These are phyloP conservation scores for Alosa sapidissima DNA, from an alignment of 2,797 vertebrate species.

Conservation along the genomic window DNA sequence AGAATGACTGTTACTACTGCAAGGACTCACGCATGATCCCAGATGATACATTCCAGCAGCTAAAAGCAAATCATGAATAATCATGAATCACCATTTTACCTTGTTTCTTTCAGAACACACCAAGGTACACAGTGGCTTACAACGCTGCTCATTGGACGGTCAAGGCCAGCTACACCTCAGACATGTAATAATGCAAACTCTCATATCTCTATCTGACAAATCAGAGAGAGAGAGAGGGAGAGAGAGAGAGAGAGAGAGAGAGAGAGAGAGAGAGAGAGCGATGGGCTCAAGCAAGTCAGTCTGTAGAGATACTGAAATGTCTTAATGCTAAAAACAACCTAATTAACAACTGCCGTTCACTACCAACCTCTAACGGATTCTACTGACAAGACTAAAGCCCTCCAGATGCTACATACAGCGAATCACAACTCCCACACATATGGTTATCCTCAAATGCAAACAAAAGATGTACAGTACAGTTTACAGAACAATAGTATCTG, in stretches of 20 bases:
- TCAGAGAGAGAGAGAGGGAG: background rate
- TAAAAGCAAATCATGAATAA: background rate
- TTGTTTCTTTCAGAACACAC: background rate
- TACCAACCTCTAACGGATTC: background rate
- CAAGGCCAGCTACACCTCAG: background rate
- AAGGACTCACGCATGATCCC: background rate
- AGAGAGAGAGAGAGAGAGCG: background rate
- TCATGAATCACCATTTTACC: background rate
- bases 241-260: background rate
- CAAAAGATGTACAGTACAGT: conserved; percentile 11
- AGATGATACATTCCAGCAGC: background rate
- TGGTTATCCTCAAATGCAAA: background rate
- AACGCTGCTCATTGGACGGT: background rate
- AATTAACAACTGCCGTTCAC: background rate
- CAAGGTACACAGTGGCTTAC: background rate
- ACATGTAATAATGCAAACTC: background rate
- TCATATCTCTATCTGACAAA: background rate
- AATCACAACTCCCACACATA: conserved; percentile 1
- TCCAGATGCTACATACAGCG: background rate
- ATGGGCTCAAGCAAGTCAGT: background rate
- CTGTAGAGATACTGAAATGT: background rate
- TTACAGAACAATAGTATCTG: background rate
- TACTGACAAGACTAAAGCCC: background rate
- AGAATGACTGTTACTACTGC: background rate
- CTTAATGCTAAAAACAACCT: background rate